phyloP scores from a whole-genome alignment of 1,140 invertebrate genomes.

The Ectropis grisescens region DNA sequence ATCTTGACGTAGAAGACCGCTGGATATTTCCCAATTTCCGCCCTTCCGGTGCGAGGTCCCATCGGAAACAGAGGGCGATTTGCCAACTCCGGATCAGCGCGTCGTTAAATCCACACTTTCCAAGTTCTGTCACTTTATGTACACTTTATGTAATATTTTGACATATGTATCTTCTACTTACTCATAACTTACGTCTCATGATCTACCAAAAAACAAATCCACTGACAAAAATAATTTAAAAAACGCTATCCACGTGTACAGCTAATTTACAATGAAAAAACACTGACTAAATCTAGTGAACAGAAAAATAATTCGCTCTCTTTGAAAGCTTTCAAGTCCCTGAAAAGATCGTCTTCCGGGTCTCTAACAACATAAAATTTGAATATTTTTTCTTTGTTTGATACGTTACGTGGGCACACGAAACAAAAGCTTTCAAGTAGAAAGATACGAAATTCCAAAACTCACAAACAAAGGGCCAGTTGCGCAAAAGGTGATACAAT shows the following conservation, averaged over 20 bases:
- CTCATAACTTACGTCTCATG: no score
- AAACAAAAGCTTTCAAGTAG: no score
- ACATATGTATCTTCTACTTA: not conserved
- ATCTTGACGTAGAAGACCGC: constrained; percentile 5
- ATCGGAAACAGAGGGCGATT: constrained; percentile 26
- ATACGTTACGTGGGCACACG: no score
- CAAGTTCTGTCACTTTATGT: constrained; percentile 3
- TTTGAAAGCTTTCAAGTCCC: no score
- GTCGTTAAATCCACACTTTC: constrained; percentile 15
- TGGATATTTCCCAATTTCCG: constrained; percentile 21
- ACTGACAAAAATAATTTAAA: not conserved
- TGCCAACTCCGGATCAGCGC: constrained; percentile 25
- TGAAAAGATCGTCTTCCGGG: no score
- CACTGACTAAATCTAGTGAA: no score
- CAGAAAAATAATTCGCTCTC: no score
- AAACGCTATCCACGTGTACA: not conserved
- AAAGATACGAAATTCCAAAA: not conserved
- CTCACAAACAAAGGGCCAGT: not conserved
- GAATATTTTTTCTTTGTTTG: no score
- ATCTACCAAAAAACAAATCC: not conserved
- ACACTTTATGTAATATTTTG: not conserved
- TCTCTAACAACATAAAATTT: no score
- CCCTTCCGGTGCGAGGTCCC: constrained; percentile 22
- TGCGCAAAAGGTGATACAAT: not conserved
- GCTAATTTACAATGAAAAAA: no score